Percentiles rank a stretch among this genome's conserved stretches.
phyloP scores from a whole-genome alignment of 1,140 invertebrate genomes.

The Diplogasteroides magnus region DNA sequence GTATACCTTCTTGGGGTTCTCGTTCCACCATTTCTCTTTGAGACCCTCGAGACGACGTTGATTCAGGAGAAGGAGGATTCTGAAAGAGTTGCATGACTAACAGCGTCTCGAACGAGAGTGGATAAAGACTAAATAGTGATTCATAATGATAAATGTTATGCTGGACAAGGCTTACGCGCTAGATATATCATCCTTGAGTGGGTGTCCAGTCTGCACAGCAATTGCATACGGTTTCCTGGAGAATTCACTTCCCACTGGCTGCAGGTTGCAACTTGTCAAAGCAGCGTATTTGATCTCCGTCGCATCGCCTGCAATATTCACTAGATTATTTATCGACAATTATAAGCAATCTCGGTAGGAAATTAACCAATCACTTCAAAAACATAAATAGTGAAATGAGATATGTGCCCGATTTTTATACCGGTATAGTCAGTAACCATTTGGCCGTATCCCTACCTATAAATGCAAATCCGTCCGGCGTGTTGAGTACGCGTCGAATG shows the following conservation, averaged over 20 bases:
- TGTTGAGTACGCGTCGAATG: constrained; percentile 70
- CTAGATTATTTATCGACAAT: constrained; percentile 5
- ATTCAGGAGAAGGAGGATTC: constrained; percentile 84
- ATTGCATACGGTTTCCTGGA: constrained; percentile 91
- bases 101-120: too few species aligned
- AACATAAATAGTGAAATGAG: too few species aligned
- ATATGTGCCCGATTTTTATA: too few species aligned
- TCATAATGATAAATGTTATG: too few species aligned
- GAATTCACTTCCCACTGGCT: constrained; percentile 86
- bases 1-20: constrained; percentile 65
- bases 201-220: constrained; percentile 88
- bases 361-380: too few species aligned
- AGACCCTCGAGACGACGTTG: constrained; percentile 82
- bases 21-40: constrained; percentile 92
- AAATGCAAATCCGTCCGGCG: constrained; percentile 82
- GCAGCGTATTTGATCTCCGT: constrained; percentile 80
- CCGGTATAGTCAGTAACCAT: too few species aligned
- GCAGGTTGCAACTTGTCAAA: constrained; percentile 81
- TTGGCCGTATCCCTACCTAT: constrained; percentile 68
- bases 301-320: constrained; percentile 68
- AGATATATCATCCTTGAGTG: constrained; percentile 64
- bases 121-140: too few species aligned
- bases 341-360: not conserved
- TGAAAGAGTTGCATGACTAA: constrained; percentile 57
- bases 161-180: constrained; percentile 55